Base-by-base conservation (phyloP, 2,113 vertebrate species). In the Ailurus styani region DNA sequence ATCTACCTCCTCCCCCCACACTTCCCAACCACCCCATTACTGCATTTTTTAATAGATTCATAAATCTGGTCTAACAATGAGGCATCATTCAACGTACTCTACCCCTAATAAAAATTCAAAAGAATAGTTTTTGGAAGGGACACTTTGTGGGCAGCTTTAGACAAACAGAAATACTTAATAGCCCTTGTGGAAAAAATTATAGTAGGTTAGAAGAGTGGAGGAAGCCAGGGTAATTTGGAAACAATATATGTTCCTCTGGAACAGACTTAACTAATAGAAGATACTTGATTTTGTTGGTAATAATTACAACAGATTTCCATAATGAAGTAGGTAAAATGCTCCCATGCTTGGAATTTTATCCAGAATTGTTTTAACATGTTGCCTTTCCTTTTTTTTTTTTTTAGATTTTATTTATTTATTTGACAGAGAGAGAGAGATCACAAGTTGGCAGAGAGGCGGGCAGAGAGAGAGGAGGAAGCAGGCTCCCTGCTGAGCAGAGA, bases 151-250 rank as follows among this genome's bases (percentile, higher is more conserved):
- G 77, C 17, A 94, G 54, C 57, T 96, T 85, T 91, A 92, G 45
- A 91, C 73, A 94, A 90, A 95, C 40, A 93, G 94, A 94, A 95
- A 94, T 91, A 96, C 47, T 95, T 97, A 93, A 97, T 88, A 97
- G 81, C 10, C 20, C 57, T 89, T 94, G 64, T 91, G 96, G 93
- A 93, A 96, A 98, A 97, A 86, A 89, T 97, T 91, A 93, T 60
- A 97, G 68, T 91, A 90, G 62, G 50, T 88, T 97, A 84, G 25
- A 93, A 97, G 87, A 94, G 60, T 73, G 6, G n/a, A 93, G 77
- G 84, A 97, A 91, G 60, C 47, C 64, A 81, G 85, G 70, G 31
- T 94, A 93, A 97, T 97, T 94, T 97, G 95, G 82, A 97, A 97
- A 97, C 86, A 97, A 97, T 89, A 62, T 93, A 94, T 95, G 40